Conservation (phyloP, 2,797 vertebrate species). For the Helarctos malayanus region DNA sequence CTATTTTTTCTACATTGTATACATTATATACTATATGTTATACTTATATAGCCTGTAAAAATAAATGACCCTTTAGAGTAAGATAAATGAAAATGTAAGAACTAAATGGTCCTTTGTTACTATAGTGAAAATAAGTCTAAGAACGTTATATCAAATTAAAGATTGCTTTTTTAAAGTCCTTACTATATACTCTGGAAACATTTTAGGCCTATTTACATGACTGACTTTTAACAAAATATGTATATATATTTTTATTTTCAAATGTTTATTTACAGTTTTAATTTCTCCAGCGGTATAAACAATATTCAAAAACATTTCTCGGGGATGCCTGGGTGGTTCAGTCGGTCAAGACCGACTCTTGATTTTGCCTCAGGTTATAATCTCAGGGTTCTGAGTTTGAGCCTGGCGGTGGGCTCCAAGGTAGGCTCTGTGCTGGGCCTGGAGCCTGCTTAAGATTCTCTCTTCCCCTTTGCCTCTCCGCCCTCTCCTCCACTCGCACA, state of each 20-base stretch:
- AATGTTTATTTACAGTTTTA: constrained; percentile 10
- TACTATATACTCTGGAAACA: constrained; percentile 12
- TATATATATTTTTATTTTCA: constrained; percentile 40
- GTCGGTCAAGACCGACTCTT: neutral
- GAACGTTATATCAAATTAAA: neutral
- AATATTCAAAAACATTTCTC: constrained; percentile 32
- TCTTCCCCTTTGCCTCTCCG: neutral
- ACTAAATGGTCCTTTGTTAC: neutral
- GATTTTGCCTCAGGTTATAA: neutral
- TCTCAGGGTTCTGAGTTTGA: neutral
- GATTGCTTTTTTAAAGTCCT: constrained; percentile 16
- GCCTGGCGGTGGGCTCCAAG: too few species aligned
- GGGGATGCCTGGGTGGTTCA: neutral
- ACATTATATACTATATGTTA: constrained; percentile 8
- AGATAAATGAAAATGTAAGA: constrained; percentile 30
- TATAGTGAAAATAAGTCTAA: constrained; percentile 48
- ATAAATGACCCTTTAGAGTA: neutral
- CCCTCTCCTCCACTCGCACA: neutral
- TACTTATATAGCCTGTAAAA: constrained; percentile 28
- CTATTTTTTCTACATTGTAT: neutral
- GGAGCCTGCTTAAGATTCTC: neutral
- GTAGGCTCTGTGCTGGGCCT: neutral
- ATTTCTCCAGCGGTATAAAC: constrained; percentile 3
- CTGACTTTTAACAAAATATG: constrained; percentile 50
- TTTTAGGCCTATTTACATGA: neutral